Evolutionary conservation across 2,888 invertebrate species (phyloP), one percentile per base, ranked within the genome.

Genomic region (Corbicula japonica): DNA sequence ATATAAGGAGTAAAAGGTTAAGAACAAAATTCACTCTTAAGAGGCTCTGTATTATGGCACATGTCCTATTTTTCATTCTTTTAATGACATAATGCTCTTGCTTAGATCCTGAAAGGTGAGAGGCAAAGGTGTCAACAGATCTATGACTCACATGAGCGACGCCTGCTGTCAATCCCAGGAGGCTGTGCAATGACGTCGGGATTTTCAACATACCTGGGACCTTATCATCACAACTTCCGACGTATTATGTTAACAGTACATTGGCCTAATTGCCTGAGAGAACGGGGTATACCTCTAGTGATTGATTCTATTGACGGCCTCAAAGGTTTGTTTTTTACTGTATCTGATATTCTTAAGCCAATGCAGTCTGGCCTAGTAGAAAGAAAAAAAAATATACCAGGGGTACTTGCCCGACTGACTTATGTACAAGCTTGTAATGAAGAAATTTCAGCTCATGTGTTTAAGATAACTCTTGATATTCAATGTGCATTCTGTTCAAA

Each of bases 241-340:
- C 88, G 92, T 0, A 78, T 88, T 58, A 93, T 93, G 92, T 83
- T 93, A 54, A 92, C 93, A 3, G 88, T 91, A 0, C 90, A 92
- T 65, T 93, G 93, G 93, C 92, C 93, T 30, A 91, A 90, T 81
- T 93, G 93, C 84, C 86, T 93, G 52, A 75, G 91, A 58, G 93
- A 93, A 70, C 83, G 93, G 44, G 93, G 93, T 34, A 87, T 93
- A 18, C 92, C 92, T 1, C 86, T 93, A 15, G 91, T 92, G 35
- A 89, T 93, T 56, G 93, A 93, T 73, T 90, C 91, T 52, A 89
- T 93, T 48, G 91, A 92, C 85, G 89, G 90, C 10, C 78, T 91
- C 8, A 90, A 88, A 91, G 93, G 92, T 92, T 71, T 15, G 60
- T 26, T 26, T 15, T 8, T 21, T 21, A 41, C 3, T 61, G 15